Base-by-base conservation (phyloP, 2,888 invertebrate species). In the Arrhopalites spinosus region DNA sequence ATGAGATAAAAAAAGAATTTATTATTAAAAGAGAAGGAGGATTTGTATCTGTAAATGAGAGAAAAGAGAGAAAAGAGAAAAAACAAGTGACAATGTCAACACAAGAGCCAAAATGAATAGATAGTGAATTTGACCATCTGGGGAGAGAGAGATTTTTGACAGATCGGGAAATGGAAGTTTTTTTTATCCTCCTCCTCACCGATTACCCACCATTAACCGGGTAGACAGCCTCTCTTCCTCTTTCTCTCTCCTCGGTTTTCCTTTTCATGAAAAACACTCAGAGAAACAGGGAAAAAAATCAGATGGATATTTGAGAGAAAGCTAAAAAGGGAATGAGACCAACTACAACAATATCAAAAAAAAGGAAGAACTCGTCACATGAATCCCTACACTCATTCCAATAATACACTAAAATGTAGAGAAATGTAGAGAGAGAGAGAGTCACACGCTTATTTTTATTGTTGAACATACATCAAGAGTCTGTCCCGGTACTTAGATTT, bases 221-320 rank as follows among this genome's bases (percentile, higher is more conserved):
- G 5, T 29, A 27, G 15, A 29, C 25, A 63, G 27, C 20, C 59
- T 20, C 56, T 25, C 13, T 7, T 1, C 25, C 25, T 20, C 25
- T 25, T 13, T 5, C 25, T 13, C 2, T 20, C 13, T 25, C 59
- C 13, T 2, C 25, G 23, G 13, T 63, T 63, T 63, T 63, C 63
- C 63, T 63, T 63, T 63, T 63, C 63, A 63, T 27, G 30, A 20
- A 63, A n/a, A 25, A 63, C 50, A 50, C 15, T n/a, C 59, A 59
- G 1, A n/a, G 20, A 20, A 17, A 20, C 13, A n/a, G 11, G 27
- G 29, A n/a, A 63, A 63, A 63, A 29, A 29, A 15, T 63, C 17
- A 63, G 27, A 63, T 63, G 63, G 63, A 29, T 63, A 63, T 63
- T 27, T 63, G 63, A 63, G 63, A 63, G 63, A 63, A 63, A 63